phyloP scores from a whole-genome alignment of 64 coral and sea anemone species.

The Dendrophyllia cribrosa region DNA sequence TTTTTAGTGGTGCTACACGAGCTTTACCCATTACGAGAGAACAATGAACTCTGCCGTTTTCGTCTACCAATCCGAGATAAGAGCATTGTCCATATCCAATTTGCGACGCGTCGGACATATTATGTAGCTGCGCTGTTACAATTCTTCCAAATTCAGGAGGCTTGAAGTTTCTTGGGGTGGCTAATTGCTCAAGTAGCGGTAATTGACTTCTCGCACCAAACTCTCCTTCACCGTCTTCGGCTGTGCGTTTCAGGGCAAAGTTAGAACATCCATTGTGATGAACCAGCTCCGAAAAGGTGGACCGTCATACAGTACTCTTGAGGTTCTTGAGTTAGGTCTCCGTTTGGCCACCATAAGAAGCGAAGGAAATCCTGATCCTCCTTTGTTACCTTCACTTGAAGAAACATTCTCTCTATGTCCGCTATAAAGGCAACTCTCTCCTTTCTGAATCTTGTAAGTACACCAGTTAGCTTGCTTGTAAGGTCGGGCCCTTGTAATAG shows the following conservation, averaged over 20 bases:
- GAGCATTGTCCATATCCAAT: conserved; percentile 63
- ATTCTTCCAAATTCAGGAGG: conserved; percentile 43
- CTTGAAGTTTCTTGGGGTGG: conserved; percentile 35
- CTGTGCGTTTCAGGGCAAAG: conserved; percentile 49
- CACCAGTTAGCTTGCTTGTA: conserved; percentile 63
- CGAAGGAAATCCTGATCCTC: background rate
- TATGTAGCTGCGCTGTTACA: conserved; percentile 28
- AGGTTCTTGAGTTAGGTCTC: background rate
- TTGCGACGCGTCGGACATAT: conserved; percentile 47
- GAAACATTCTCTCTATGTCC: conserved; percentile 41
- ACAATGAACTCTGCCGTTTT: conserved; percentile 37
- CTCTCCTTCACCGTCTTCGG: conserved; percentile 24
- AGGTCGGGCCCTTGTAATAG: conserved; percentile 45
- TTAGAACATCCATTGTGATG: conserved; percentile 50
- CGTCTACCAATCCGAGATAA: conserved; percentile 34
- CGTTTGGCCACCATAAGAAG: conserved; percentile 51
- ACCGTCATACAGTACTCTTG: conserved; percentile 44
- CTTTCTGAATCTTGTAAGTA: conserved; percentile 56
- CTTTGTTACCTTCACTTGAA: conserved; percentile 21
- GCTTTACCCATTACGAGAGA: conserved; percentile 50
- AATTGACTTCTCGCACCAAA: conserved; percentile 28
- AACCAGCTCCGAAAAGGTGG: conserved; percentile 45
- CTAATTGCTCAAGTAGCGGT: background rate
- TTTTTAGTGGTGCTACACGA: conserved; percentile 42
- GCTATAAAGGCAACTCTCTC: conserved; percentile 25